A percentile compares a stretch with the other conserved stretches of the same genome.
phyloP scores from a whole-genome alignment of 2,797 vertebrate genomes.

The Phrynocephalus vlangalii region DNA sequence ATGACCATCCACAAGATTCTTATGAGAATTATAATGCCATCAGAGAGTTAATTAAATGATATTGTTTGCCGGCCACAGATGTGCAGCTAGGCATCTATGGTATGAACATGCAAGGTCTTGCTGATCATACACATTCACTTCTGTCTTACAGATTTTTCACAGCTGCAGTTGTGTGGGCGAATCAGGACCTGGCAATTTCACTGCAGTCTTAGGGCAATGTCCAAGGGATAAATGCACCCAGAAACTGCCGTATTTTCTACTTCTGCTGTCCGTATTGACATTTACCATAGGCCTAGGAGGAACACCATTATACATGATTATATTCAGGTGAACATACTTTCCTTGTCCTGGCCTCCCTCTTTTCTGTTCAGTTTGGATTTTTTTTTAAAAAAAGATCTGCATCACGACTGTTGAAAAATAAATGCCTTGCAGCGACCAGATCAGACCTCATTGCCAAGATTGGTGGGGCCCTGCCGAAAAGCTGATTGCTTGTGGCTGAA shows the following conservation, averaged over 20 bases:
- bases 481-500: not conserved
- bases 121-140: constrained; percentile 19
- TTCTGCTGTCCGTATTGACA: constrained; percentile 77
- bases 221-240: constrained; percentile 80
- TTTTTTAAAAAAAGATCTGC: not conserved
- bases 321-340: constrained; percentile 84
- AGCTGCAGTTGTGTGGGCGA: constrained; percentile 88
- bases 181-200: constrained; percentile 75
- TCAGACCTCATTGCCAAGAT: not conserved
- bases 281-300: constrained; percentile 82
- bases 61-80: too few relatives aligned
- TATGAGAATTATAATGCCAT: too few relatives aligned
- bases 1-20: too few relatives aligned
- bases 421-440: not conserved
- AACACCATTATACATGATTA: constrained; percentile 83
- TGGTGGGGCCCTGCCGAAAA: not conserved
- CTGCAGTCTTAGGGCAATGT: constrained; percentile 86
- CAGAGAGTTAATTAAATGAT: too few relatives aligned
- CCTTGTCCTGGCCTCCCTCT: constrained; percentile 3
- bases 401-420: constrained; percentile 14
- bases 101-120: too few relatives aligned
- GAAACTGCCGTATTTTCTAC: constrained; percentile 85
- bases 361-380: constrained; percentile 31
- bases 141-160: constrained; percentile 85
- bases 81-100: too few relatives aligned